phyloP scores from a whole-genome alignment of 1,140 invertebrate genomes.

The Brachionus rubens region DNA sequence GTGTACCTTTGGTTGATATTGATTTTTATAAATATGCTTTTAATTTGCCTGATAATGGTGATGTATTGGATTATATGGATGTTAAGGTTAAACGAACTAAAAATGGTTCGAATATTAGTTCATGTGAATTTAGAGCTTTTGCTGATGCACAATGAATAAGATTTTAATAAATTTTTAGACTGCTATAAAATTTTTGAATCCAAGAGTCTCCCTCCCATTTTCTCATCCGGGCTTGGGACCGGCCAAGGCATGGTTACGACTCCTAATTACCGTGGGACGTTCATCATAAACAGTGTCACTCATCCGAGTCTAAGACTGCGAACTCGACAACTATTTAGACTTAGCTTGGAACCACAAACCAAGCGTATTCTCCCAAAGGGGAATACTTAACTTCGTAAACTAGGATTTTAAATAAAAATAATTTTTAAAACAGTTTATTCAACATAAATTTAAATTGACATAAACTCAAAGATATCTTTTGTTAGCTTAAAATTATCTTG shows the following conservation, averaged over 20 bases:
- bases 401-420: conserved; percentile 15
- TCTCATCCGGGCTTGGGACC: no score
- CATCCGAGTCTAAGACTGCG: no score
- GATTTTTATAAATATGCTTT: background rate
- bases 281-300: no score
- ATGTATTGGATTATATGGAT: background rate
- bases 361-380: no score
- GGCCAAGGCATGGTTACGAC: no score
- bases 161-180: background rate
- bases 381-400: no score
- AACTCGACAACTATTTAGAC: no score
- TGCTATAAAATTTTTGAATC: background rate
- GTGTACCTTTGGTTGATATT: conserved; percentile 19
- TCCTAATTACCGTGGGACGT: no score
- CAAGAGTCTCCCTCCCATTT: background rate
- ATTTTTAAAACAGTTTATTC: no score
- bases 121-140: conserved; percentile 42
- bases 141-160: background rate
- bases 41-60: background rate
- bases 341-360: no score
- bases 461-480: background rate
- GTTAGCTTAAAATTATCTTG: conserved; percentile 2
- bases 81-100: background rate
- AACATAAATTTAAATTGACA: no score
- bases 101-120: background rate